phyloP scores from a whole-genome alignment of 2,888 invertebrate species.

The Arctia plantaginis region DNA sequence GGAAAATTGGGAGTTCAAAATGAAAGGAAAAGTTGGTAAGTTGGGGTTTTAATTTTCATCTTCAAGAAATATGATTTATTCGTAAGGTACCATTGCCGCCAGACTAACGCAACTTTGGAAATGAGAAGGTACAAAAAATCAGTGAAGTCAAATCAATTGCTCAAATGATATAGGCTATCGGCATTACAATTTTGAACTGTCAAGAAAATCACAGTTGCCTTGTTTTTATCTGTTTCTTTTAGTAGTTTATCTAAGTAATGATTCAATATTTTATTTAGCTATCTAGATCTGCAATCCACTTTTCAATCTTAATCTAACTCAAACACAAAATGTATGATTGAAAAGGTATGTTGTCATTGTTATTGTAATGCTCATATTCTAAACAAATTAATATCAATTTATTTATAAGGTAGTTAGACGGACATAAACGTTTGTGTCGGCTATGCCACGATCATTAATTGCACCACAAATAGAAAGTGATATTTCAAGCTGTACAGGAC shows the following conservation, averaged over 20 bases:
- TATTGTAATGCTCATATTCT: neutral
- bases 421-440: slow-evolving; percentile 36
- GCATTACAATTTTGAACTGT: neutral
- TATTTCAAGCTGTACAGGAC: slow-evolving; percentile 27
- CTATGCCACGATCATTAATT: slow-evolving; percentile 41
- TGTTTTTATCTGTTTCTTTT: neutral
- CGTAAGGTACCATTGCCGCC: too few relatives aligned
- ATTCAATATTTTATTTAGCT: neutral
- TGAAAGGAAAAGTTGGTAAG: too few relatives aligned
- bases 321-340: neutral
- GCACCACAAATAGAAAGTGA: slow-evolving; percentile 52
- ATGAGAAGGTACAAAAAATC: too few relatives aligned
- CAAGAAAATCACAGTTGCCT: neutral
- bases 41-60: too few relatives aligned
- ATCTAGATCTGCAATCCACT: neutral
- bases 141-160: neutral
- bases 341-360: slow-evolving; percentile 33
- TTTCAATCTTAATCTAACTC: neutral
- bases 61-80: too few relatives aligned
- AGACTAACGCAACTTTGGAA: too few relatives aligned
- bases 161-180: neutral
- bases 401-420: slow-evolving; percentile 12
- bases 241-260: too few relatives aligned
- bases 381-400: slow-evolving; percentile 6
- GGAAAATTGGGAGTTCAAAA: too few relatives aligned